Percentiles rank a stretch among this genome's conserved stretches.
phyloP scores from a whole-genome alignment of 2,888 invertebrate genomes.

The Eucera pruinosa region DNA sequence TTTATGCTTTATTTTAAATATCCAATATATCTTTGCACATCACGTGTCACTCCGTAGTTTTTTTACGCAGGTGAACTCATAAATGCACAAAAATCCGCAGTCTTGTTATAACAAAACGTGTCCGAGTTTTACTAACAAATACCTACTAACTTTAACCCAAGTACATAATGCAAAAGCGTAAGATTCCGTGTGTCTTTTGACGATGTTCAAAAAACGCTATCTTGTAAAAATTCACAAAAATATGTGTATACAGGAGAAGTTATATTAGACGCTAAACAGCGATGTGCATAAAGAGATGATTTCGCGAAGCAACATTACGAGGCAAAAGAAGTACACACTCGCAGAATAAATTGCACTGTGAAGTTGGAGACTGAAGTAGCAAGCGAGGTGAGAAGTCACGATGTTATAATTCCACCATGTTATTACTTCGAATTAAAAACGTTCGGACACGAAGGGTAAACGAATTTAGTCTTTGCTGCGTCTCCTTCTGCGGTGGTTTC shows the following conservation, averaged over 20 bases:
- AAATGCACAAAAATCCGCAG: too few species aligned
- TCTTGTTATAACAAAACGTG: neutral
- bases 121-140: neutral
- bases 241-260: too few species aligned
- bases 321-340: slow-evolving; percentile 18
- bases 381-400: too few species aligned
- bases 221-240: slow-evolving; percentile 24
- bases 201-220: neutral
- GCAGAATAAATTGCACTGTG: slow-evolving; percentile 25
- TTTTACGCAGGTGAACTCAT: too few species aligned
- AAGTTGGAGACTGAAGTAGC: slow-evolving; percentile 11
- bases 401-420: slow-evolving; percentile 19
- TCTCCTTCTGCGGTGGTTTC: neutral
- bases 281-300: slow-evolving; percentile 35
- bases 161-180: too few species aligned
- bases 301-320: slow-evolving; percentile 11
- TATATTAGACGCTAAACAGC: too few species aligned
- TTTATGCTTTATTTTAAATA: too few species aligned
- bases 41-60: too few species aligned
- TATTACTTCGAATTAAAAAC: slow-evolving; percentile 19
- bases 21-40: too few species aligned
- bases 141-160: too few species aligned
- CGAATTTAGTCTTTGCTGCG: slow-evolving; percentile 5
- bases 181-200: neutral
- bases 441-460: slow-evolving; percentile 1